A percentile compares a stretch with the other conserved stretches of the same genome.
Conservation (phyloP, 2,797 vertebrate species). For the Rallus crepitans region DNA sequence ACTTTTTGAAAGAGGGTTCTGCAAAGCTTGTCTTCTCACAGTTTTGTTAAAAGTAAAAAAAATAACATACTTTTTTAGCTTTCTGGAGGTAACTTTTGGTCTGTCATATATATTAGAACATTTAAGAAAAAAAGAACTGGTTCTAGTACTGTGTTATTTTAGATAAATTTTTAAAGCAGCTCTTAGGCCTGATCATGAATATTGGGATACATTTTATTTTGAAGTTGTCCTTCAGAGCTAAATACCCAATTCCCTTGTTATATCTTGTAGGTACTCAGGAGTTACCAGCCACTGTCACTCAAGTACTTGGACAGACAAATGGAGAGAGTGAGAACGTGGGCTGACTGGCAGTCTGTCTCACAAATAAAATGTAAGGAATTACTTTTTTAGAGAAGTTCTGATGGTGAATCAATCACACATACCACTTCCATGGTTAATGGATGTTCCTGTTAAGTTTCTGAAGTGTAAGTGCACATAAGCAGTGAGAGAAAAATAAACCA, state of each 20-base stretch:
- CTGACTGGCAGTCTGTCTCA: background rate
- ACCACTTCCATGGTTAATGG: conserved; percentile 17
- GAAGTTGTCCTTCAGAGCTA: background rate
- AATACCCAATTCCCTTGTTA: background rate
- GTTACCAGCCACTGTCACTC: background rate
- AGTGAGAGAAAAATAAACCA: background rate
- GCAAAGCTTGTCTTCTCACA: background rate
- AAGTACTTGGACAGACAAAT: background rate
- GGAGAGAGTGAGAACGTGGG: background rate
- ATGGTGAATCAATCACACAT: background rate
- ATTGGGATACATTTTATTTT: background rate
- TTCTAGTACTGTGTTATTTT: background rate
- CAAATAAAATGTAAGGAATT: background rate
- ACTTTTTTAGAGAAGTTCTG: background rate
- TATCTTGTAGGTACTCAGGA: background rate
- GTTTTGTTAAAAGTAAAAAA: background rate
- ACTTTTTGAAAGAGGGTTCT: background rate
- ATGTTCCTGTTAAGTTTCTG: conserved; percentile 27
- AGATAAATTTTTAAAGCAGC: background rate
- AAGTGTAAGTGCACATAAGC: background rate
- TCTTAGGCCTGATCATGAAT: background rate
- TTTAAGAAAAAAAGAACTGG: background rate
- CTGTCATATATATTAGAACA: background rate
- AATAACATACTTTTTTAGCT: background rate
- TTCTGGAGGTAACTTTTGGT: background rate